These are phyloP conservation scores for Marasmarcha lunaedactyla DNA, from an alignment of 2,888 invertebrate genomes.

Conservation along the genomic window DNA sequence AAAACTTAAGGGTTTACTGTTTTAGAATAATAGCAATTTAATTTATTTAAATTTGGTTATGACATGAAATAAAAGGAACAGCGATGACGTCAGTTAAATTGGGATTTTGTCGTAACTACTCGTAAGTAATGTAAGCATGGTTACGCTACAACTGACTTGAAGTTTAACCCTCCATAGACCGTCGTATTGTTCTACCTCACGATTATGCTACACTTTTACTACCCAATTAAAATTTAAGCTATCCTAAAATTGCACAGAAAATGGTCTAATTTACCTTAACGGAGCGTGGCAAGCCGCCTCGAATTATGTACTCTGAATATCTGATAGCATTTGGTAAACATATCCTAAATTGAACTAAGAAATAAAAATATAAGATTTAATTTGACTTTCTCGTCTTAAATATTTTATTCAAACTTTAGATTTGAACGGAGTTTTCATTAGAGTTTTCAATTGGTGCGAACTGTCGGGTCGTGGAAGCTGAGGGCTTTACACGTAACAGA, in stretches of 20 bases:
- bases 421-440: background rate
- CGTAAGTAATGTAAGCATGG: no score
- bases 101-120: no score
- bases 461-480: background rate
- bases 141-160: background rate
- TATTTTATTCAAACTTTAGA: no score
- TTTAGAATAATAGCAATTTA: no score
- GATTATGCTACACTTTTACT: slow-evolving; percentile 64
- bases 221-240: slow-evolving; percentile 65
- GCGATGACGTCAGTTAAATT: no score
- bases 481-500: slow-evolving; percentile 24
- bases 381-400: no score
- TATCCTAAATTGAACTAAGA: slow-evolving; percentile 9
- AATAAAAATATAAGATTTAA: slow-evolving; percentile 32
- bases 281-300: slow-evolving; percentile 38
- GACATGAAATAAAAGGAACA: no score
- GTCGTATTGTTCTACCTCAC: slow-evolving; percentile 58
- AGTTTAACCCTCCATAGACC: slow-evolving; percentile 14
- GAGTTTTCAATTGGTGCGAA: background rate
- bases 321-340: background rate
- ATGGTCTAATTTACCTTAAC: slow-evolving; percentile 48
- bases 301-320: slow-evolving; percentile 27
- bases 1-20: no score
- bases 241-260: slow-evolving; percentile 54
- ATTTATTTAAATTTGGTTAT: no score